phyloP scores from a whole-genome alignment of 2,113 vertebrate species.

The Albula glossodonta region DNA sequence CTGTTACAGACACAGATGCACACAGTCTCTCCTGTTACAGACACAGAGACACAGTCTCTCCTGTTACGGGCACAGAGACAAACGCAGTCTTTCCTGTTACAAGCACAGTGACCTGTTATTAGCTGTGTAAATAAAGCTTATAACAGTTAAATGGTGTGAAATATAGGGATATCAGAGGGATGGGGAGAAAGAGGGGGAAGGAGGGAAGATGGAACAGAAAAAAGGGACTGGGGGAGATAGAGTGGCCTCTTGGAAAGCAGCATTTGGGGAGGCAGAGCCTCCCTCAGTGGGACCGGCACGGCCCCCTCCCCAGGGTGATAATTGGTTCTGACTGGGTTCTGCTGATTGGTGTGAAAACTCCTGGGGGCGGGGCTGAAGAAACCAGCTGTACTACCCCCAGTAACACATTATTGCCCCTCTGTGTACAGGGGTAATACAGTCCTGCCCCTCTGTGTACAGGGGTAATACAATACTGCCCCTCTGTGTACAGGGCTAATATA shows the following conservation, averaged over 20 bases:
- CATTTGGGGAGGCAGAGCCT: constrained; percentile 61
- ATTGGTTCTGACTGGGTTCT: constrained; percentile 77
- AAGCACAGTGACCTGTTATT: too few species aligned
- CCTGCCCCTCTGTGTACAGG: neutral
- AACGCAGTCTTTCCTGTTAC: too few species aligned
- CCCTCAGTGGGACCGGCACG: constrained; percentile 52
- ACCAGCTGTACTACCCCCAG: constrained; percentile 51
- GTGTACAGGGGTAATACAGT: neutral
- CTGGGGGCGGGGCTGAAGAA: constrained; percentile 66
- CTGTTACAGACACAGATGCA: too few species aligned
- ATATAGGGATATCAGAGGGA: neutral
- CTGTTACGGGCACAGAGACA: too few species aligned
- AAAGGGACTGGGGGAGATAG: constrained; percentile 19
- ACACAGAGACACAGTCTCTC: too few species aligned
- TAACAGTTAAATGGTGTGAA: too few species aligned
- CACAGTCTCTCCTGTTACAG: too few species aligned
- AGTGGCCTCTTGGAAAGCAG: constrained; percentile 32
- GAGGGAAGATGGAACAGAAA: neutral
- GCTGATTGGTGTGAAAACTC: constrained; percentile 82
- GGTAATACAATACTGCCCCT: neutral
- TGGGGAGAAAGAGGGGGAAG: constrained; percentile 15
- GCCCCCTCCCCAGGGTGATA: constrained; percentile 80
- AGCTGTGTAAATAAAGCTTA: too few species aligned
- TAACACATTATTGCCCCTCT: constrained; percentile 22
- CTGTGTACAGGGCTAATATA: neutral